Percentiles rank a stretch among this genome's conserved stretches.
phyloP scores from a whole-genome alignment of 2,113 vertebrate species.

The Prunella himalayana region DNA sequence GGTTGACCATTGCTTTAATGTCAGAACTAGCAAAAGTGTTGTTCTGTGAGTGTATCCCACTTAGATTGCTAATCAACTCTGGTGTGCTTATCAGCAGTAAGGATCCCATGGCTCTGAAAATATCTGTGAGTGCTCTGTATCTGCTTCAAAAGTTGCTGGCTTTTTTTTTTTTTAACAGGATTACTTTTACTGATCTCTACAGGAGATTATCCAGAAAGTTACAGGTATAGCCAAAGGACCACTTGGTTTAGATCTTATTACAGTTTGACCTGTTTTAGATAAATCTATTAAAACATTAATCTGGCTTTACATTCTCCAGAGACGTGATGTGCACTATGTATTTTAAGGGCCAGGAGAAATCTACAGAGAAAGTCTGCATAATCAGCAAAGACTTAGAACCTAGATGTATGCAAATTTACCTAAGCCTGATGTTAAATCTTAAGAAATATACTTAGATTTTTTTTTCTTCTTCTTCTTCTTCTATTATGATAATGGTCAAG shows the following conservation, averaged over 20 bases:
- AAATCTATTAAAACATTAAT: constrained; percentile 28
- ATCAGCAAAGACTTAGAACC: constrained; percentile 10
- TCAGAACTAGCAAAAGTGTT: background rate
- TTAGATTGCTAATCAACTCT: background rate
- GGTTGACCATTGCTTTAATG: background rate
- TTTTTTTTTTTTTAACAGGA: background rate
- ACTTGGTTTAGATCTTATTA: background rate
- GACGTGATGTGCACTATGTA: background rate
- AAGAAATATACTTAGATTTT: background rate
- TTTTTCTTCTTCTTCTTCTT: background rate
- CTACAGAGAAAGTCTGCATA: constrained; percentile 18
- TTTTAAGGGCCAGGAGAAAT: background rate
- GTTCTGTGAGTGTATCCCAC: background rate
- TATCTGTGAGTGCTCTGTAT: background rate
- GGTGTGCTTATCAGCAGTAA: background rate
- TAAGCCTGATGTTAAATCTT: constrained; percentile 17
- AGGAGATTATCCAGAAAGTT: background rate
- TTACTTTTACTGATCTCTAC: background rate
- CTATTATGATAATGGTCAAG: constrained; percentile 47
- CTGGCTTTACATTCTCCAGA: background rate
- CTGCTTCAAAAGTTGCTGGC: background rate
- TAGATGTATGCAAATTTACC: constrained; percentile 38
- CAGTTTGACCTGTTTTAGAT: constrained; percentile 19
- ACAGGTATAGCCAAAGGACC: background rate
- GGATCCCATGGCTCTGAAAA: background rate